Conservation (phyloP, 2,888 invertebrate species). For the Anoplius nigerrimus region DNA sequence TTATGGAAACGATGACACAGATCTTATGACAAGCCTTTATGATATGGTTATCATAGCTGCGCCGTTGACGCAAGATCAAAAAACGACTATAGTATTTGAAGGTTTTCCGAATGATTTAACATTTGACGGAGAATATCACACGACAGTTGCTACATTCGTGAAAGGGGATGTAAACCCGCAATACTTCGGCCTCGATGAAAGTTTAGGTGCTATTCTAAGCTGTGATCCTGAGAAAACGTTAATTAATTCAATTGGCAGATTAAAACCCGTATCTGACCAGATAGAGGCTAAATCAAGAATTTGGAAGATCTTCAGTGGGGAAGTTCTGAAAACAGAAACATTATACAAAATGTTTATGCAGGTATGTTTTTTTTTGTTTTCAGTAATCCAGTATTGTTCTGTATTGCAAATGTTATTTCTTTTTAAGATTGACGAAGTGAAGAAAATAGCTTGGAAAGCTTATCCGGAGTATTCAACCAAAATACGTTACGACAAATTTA, state of each 20-base stretch:
- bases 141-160: constrained; percentile 78
- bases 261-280: constrained; percentile 66
- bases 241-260: constrained; percentile 75
- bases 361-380: constrained; percentile 41
- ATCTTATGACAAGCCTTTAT: constrained; percentile 66
- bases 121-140: constrained; percentile 76
- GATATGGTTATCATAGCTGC: constrained; percentile 79
- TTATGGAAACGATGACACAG: constrained; percentile 55
- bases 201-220: constrained; percentile 74
- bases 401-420: constrained; percentile 3
- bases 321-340: constrained; percentile 72
- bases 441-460: constrained; percentile 77
- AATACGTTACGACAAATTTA: constrained; percentile 73
- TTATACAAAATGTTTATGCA: constrained; percentile 76
- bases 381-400: neutral
- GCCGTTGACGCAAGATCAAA: constrained; percentile 76
- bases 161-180: constrained; percentile 75
- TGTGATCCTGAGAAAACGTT: constrained; percentile 72
- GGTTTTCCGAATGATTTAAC: constrained; percentile 70
- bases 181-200: constrained; percentile 73
- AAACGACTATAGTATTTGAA: constrained; percentile 74
- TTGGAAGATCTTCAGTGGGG: constrained; percentile 79
- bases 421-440: constrained; percentile 59
- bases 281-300: constrained; percentile 64
- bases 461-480: constrained; percentile 77